Evolutionary conservation across 2,113 vertebrate genomes (phyloP).

Genomic region (Dasypus novemcinctus): DNA sequence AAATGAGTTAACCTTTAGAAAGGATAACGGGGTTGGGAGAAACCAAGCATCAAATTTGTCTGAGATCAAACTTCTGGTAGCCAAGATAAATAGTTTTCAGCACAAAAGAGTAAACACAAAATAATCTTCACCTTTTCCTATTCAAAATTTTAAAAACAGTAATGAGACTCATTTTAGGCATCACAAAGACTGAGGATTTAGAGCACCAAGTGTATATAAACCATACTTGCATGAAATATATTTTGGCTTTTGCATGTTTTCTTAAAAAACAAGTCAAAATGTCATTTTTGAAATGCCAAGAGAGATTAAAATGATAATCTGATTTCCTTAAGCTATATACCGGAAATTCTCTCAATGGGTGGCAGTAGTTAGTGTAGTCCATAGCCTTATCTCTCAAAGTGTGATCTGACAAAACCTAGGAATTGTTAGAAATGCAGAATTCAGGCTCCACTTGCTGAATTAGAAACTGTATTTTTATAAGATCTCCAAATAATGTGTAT

Average conservation of each 20-base stretch:
- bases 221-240: not conserved
- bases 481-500: not conserved
- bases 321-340: not conserved
- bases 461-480: not conserved
- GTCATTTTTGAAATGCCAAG: conserved; percentile 19
- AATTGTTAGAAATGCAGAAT: not conserved
- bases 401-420: not conserved
- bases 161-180: not conserved
- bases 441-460: not conserved
- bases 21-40: not conserved
- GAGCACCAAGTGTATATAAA: not conserved
- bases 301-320: not conserved
- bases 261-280: not conserved
- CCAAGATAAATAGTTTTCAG: conserved; percentile 15
- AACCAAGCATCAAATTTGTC: not conserved
- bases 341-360: not conserved
- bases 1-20: not conserved
- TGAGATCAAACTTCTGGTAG: not conserved
- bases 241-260: conserved; percentile 28
- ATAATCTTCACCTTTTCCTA: not conserved
- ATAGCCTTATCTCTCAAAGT: not conserved
- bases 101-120: not conserved
- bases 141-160: not conserved
- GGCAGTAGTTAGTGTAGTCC: not conserved
- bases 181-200: not conserved